Percentiles rank a stretch among this genome's conserved stretches.
Conservation (phyloP, 1,140 invertebrate genomes). For the Chelonus insularis region DNA sequence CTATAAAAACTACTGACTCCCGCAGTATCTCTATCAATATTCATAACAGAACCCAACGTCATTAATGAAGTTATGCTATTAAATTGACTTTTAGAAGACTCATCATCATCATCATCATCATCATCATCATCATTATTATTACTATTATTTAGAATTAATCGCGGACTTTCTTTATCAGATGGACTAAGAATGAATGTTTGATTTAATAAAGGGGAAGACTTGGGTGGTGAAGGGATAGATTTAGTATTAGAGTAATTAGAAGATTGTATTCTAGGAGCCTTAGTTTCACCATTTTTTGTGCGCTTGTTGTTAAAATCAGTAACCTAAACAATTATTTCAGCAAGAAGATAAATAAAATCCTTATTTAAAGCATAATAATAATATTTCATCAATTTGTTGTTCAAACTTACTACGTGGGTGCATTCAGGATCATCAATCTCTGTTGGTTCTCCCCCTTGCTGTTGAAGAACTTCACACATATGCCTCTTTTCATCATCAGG, state of each 20-base stretch:
- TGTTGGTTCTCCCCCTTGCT: slow-evolving; percentile 80
- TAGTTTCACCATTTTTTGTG: slow-evolving; percentile 40
- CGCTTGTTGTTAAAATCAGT: slow-evolving; percentile 39
- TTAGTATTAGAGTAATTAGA: slow-evolving; percentile 31
- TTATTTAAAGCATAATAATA: slow-evolving; percentile 9
- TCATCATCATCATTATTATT: not conserved
- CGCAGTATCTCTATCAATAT: not conserved
- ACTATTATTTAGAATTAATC: too few species aligned
- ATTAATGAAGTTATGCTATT: slow-evolving; percentile 5
- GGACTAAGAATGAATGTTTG: slow-evolving; percentile 1
- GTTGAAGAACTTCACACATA: slow-evolving; percentile 85
- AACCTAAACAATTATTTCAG: slow-evolving; percentile 38
- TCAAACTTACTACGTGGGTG: slow-evolving; percentile 90
- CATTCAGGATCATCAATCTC: slow-evolving; percentile 77
- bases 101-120: not conserved
- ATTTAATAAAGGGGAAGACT: too few species aligned
- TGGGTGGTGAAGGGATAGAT: slow-evolving; percentile 12
- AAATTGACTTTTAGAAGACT: not conserved
- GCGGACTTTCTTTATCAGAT: slow-evolving; percentile 10
- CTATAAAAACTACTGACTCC: not conserved
- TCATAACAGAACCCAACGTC: not conserved
- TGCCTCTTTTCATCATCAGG: slow-evolving; percentile 83
- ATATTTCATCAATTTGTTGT: slow-evolving; percentile 30
- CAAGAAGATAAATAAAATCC: not conserved
- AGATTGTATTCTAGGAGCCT: not conserved